phyloP scores from a whole-genome alignment of 2,888 invertebrate genomes.

The Caenorhabditis zanzibari region DNA sequence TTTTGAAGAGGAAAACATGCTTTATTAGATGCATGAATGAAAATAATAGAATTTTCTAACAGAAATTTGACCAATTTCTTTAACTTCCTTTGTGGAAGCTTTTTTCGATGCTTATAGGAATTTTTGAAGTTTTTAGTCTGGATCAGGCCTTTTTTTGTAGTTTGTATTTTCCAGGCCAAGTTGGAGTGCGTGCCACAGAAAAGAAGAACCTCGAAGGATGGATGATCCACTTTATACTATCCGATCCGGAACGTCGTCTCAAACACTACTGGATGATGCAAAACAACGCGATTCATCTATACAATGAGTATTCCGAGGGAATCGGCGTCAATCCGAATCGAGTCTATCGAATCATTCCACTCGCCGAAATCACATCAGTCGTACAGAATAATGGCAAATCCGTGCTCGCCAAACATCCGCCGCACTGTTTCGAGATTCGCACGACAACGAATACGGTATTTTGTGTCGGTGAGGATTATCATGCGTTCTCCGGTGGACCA shows the following conservation, averaged over 20 bases:
- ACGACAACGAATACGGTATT: constrained; percentile 79
- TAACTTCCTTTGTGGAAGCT: too few species aligned
- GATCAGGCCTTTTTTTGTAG: too few species aligned
- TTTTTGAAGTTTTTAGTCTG: too few species aligned
- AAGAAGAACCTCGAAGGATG: constrained; percentile 75
- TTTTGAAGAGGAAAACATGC: too few species aligned
- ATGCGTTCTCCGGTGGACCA: constrained; percentile 73
- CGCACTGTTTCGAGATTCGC: constrained; percentile 83
- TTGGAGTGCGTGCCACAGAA: constrained; percentile 67
- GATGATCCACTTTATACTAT: constrained; percentile 82
- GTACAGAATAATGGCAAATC: constrained; percentile 81
- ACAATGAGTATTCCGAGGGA: constrained; percentile 82
- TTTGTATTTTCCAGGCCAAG: constrained; percentile 76
- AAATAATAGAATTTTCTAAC: too few species aligned
- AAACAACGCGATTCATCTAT: constrained; percentile 79
- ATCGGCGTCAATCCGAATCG: constrained; percentile 68
- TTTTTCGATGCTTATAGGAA: too few species aligned
- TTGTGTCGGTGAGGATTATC: constrained; percentile 83
- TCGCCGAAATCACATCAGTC: constrained; percentile 81
- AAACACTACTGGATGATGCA: constrained; percentile 83
- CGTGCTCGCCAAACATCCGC: constrained; percentile 77
- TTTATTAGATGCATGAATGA: too few species aligned
- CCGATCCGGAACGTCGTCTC: constrained; percentile 79
- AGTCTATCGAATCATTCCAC: constrained; percentile 77
- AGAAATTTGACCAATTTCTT: too few species aligned